Percentiles rank a stretch among this genome's conserved stretches.
Conservation (phyloP, 2,888 invertebrate genomes). For the Pyrgus malvae region DNA sequence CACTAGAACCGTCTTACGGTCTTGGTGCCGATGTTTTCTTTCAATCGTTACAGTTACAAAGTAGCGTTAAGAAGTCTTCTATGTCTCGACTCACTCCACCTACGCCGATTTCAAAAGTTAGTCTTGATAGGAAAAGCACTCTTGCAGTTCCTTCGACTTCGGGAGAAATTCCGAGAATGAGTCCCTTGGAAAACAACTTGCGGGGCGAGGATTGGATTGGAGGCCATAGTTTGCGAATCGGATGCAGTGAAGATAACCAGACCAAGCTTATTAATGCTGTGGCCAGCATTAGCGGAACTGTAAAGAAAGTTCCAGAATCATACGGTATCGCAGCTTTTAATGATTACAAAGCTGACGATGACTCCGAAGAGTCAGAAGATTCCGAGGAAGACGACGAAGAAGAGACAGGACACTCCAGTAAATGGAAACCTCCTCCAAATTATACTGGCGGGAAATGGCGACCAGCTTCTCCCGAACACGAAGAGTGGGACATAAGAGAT, state of each 20-base stretch:
- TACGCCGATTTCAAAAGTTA: constrained; percentile 59
- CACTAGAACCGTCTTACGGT: constrained; percentile 77
- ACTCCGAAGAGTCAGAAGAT: constrained; percentile 82
- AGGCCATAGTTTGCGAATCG: constrained; percentile 80
- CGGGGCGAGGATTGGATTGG: constrained; percentile 84
- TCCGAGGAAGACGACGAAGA: constrained; percentile 82
- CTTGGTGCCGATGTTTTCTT: constrained; percentile 93
- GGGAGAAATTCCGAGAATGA: constrained; percentile 60
- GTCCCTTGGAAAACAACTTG: constrained; percentile 65
- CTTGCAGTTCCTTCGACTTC: constrained; percentile 59
- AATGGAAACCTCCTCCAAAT: constrained; percentile 87
- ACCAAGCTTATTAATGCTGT: constrained; percentile 85
- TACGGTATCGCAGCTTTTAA: constrained; percentile 64
- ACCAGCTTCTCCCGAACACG: constrained; percentile 71
- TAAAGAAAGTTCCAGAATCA: constrained; percentile 75
- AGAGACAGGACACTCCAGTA: constrained; percentile 82
- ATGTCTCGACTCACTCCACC: constrained; percentile 75
- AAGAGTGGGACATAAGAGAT: constrained; percentile 80
- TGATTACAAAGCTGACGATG: constrained; percentile 67
- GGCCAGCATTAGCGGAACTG: constrained; percentile 81
- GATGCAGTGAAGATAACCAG: constrained; percentile 80
- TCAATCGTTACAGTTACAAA: constrained; percentile 90
- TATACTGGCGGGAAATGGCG: constrained; percentile 76
- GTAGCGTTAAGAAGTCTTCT: constrained; percentile 84
- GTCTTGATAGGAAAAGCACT: constrained; percentile 52